Conservation (phyloP, 2,113 vertebrate species). For the Zosterops japonicus region DNA sequence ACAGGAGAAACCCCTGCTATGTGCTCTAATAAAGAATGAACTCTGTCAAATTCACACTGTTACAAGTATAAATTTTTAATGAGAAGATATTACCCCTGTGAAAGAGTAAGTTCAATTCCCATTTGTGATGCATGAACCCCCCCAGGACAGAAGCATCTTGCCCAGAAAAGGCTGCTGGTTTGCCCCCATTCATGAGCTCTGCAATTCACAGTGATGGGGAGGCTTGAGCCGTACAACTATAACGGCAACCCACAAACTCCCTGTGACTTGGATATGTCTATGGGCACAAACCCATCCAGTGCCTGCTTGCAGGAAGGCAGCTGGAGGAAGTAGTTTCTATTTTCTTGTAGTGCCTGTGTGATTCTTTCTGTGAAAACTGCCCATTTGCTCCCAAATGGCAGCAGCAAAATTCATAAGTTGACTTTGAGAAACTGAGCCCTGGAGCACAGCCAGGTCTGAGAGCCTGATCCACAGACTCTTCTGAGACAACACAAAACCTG, state of each 20-base stretch:
- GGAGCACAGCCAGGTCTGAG: neutral
- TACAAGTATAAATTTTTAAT: neutral
- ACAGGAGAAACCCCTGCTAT: neutral
- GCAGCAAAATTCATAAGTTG: neutral
- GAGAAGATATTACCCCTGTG: neutral
- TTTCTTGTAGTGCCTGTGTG: neutral
- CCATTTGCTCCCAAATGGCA: fast-evolving
- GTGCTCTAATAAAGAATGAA: neutral
- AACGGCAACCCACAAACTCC: neutral
- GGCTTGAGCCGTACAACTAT: neutral
- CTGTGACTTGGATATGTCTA: neutral
- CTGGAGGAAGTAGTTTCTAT: neutral
- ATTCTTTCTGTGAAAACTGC: neutral
- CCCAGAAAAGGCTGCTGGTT: neutral
- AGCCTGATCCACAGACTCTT: neutral
- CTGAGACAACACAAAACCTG: neutral
- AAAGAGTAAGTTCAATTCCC: neutral
- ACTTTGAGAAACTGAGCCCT: neutral
- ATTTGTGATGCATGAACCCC: neutral
- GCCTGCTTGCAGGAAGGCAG: neutral
- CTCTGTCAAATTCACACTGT: neutral
- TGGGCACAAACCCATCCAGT: fast-evolving
- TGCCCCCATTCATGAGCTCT: neutral
- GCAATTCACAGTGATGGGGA: neutral
- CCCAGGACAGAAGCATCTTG: neutral